Evolutionary conservation across 37 sponge, comb jelly and placozoan genomes (phyloP).

Genomic region (Geodia barretti): DNA sequence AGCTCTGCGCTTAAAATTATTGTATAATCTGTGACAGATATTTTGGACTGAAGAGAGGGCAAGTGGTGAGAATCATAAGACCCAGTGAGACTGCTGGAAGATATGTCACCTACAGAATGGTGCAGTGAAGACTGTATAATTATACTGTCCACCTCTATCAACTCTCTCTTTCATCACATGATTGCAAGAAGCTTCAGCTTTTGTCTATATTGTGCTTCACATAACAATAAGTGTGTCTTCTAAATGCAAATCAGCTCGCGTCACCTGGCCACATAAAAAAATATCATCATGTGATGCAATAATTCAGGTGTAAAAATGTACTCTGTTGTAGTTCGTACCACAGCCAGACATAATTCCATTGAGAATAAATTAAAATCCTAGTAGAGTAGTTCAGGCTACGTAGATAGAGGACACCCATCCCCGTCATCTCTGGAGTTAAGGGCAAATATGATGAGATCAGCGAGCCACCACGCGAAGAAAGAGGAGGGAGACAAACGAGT

Average conservation of each 20-base stretch:
- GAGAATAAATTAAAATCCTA: too few species aligned
- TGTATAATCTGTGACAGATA: slow-evolving; percentile 22
- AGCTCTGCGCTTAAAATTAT: not conserved
- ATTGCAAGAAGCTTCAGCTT: too few species aligned
- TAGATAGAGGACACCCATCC: slow-evolving; percentile 48
- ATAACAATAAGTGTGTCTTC: too few species aligned
- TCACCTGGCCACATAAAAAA: too few species aligned
- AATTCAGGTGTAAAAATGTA: too few species aligned
- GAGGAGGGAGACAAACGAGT: slow-evolving; percentile 50
- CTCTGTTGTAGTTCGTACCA: too few species aligned
- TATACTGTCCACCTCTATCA: not conserved
- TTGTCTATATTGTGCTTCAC: too few species aligned
- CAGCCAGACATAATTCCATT: too few species aligned
- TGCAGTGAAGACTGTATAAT: slow-evolving; percentile 38
- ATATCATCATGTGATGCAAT: too few species aligned
- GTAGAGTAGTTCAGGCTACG: too few species aligned
- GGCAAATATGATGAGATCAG: slow-evolving; percentile 78
- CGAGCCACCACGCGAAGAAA: slow-evolving; percentile 82
- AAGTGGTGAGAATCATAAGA: slow-evolving; percentile 91
- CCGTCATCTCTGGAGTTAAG: slow-evolving; percentile 51
- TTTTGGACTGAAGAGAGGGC: slow-evolving; percentile 97
- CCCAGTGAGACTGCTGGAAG: slow-evolving; percentile 98
- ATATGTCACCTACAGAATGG: slow-evolving; percentile 98
- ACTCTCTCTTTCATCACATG: not conserved
- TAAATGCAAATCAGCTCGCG: too few species aligned